Evolutionary conservation across 2,888 invertebrate genomes (phyloP).

Genomic region (Thysanoteuthis rhombus): DNA sequence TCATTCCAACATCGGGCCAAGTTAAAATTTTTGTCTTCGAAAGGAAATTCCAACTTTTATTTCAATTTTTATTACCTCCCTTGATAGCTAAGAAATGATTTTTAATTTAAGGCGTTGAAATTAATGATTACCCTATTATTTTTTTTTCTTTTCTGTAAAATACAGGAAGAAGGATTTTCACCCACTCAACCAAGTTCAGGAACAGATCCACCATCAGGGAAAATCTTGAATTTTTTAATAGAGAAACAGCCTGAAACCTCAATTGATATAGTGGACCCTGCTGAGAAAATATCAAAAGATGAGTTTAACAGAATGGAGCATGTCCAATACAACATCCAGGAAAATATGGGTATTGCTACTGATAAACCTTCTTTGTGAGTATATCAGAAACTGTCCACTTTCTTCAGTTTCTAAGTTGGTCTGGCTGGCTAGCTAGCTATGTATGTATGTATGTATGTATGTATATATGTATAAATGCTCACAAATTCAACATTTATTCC

Average conservation of each 20-base stretch:
- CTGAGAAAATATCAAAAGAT: not conserved
- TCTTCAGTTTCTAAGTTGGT: too few relatives aligned
- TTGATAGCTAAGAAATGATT: too few relatives aligned
- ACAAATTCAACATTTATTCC: too few relatives aligned
- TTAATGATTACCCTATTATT: too few relatives aligned
- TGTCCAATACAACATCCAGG: not conserved
- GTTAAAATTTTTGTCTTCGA: too few relatives aligned
- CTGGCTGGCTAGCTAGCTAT: too few relatives aligned
- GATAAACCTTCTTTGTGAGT: not conserved
- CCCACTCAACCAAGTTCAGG: not conserved
- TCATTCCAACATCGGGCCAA: too few relatives aligned
- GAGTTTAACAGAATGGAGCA: not conserved
- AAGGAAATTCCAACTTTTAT: too few relatives aligned
- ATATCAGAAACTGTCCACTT: too few relatives aligned
- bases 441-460: not conserved
- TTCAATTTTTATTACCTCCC: too few relatives aligned
- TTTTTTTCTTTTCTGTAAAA: not conserved
- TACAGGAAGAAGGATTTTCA: not conserved
- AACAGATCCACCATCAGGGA: not conserved
- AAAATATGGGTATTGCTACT: not conserved
- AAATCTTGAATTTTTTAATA: not conserved
- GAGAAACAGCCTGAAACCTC: not conserved
- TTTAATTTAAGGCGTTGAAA: too few relatives aligned
- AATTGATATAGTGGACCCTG: not conserved
- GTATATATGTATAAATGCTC: too few relatives aligned